Evolutionary conservation across 2,113 vertebrate genomes (phyloP).

Genomic region (Mystacornis crossleyi): DNA sequence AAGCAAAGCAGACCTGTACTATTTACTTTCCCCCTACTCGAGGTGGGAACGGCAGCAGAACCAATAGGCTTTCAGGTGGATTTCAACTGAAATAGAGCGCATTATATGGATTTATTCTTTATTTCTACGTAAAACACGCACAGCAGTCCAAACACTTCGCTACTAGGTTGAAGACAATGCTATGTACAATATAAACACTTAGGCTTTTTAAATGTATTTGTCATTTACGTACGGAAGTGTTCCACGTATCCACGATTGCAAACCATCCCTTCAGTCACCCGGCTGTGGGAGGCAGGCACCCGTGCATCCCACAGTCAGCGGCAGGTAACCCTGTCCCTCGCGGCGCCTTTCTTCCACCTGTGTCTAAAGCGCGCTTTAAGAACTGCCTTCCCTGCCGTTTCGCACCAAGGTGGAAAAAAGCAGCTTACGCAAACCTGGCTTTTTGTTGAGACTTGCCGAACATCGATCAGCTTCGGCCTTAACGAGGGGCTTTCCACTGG

Average conservation of each 20-base stretch:
- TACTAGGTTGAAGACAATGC: background rate
- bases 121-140: background rate
- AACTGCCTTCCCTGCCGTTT: background rate
- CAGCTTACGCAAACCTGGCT: background rate
- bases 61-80: background rate
- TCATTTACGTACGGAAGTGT: background rate
- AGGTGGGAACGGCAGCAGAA: background rate
- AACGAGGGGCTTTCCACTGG: rapidly evolving
- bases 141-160: background rate
- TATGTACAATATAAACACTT: background rate
- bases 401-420: background rate
- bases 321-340: background rate
- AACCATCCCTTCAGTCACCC: background rate
- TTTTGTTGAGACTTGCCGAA: background rate
- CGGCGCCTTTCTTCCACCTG: background rate
- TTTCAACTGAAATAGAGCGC: background rate
- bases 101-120: background rate
- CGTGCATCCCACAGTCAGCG: background rate
- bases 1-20: background rate
- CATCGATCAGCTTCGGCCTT: background rate
- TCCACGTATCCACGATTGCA: background rate
- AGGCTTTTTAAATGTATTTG: background rate
- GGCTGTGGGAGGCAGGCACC: background rate
- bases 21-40: background rate
- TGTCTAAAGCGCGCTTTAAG: background rate